Base-by-base conservation (phyloP, 2,888 invertebrate species). In the Volucella zonaria region DNA sequence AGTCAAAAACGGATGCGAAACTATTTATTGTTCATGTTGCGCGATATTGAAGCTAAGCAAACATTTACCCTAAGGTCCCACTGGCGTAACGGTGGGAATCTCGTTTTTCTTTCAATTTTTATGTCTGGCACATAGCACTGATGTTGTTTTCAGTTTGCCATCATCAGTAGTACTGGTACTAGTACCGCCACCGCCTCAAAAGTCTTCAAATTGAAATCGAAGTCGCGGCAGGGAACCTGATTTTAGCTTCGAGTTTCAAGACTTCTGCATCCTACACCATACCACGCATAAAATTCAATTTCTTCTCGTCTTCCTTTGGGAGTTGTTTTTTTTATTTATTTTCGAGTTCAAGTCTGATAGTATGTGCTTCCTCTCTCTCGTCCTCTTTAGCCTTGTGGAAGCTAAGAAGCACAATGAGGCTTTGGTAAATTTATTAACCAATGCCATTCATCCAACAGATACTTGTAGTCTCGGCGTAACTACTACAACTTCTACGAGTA, bases 21-120 rank as follows among this genome's bases (percentile, higher is more conserved):
- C 67, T 78, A 82, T 82, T 82, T 82, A 78, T 77, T 77, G 82
- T 73, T 77, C 71, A 77, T 78, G 78, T 56, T 74, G 62, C 77
- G 62, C 73, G 78, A 82, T 82, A 78, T 82, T 77, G 61, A 76
- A 66, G 58, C 47, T 77, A 77, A 82, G 62, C 67, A 82, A n/a
- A 73, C 71, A 67, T 73, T 82, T 82, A 38, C 73, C 62, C 42
- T 42, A 9, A 18, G 15, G 58, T 45, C 47, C 47, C 75, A 61
- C 62, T 70, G 62, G 51, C 49, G 43, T 14, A 56, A 54, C 23
- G 43, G 2, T 18, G 18, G n/a, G 43, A 42, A 42, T 18, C 15
- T 49, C 31, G 40, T 59, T 66, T 64, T 75, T 81, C n/a, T 23
- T 18, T 18, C 12, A 59, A 49, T 51, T 61, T 67, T 47, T 43